These are phyloP conservation scores for Esox niger DNA, from an alignment of 2,113 vertebrate genomes.

Conservation along the genomic window DNA sequence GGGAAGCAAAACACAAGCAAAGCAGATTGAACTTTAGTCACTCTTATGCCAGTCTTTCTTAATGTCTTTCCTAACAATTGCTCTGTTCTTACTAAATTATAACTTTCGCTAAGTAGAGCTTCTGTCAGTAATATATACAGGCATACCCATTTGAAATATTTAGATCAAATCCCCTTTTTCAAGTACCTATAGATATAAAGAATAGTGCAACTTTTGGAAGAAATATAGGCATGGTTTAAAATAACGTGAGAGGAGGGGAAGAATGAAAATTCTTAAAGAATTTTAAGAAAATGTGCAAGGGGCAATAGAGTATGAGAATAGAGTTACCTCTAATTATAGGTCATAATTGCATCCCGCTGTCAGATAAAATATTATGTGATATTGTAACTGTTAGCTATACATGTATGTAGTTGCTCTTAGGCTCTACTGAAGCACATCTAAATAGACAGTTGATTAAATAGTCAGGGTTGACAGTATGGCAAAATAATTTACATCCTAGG, in stretches of 20 bases:
- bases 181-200: conserved; percentile 38
- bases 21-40: not conserved
- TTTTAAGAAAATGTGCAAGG: not conserved
- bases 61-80: conserved; percentile 1
- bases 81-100: conserved; percentile 14
- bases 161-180: conserved; percentile 18
- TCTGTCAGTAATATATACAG: conserved; percentile 4
- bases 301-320: conserved; percentile 13
- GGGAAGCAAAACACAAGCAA: too few relatives aligned
- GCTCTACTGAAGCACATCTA: conserved; percentile 36
- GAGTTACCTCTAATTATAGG: conserved; percentile 39
- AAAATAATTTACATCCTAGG: not conserved
- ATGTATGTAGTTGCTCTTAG: conserved; percentile 34
- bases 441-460: not conserved
- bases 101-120: not conserved
- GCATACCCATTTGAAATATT: conserved; percentile 25
- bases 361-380: conserved; percentile 30
- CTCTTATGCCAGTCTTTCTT: not conserved
- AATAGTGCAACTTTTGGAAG: conserved; percentile 32
- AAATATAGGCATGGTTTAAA: conserved; percentile 39
- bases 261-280: conserved; percentile 2
- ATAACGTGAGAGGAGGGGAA: not conserved
- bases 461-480: not conserved
- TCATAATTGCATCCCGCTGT: conserved; percentile 28
- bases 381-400: conserved; percentile 18